phyloP scores from a whole-genome alignment of 2,888 invertebrate genomes.

The Sesamia inferens region DNA sequence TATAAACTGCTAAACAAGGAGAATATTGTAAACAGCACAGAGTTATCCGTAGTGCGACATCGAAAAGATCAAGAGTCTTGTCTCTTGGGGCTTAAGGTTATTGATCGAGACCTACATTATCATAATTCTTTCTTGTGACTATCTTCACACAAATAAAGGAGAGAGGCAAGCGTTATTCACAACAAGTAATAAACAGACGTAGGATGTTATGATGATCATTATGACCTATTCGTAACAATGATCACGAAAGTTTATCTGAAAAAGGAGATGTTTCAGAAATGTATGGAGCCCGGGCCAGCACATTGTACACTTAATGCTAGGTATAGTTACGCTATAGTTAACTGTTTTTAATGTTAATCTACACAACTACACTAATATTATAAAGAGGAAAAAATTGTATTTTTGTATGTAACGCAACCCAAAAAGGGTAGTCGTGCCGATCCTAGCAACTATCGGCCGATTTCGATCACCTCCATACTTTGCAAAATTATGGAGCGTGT shows the following conservation, averaged over 20 bases:
- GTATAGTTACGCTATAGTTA: too few species aligned
- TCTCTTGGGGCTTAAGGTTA: neutral
- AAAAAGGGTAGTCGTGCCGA: too few species aligned
- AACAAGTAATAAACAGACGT: neutral
- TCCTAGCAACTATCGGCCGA: too few species aligned
- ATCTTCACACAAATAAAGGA: constrained; percentile 1
- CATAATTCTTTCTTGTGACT: constrained; percentile 5
- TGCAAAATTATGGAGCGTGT: too few species aligned
- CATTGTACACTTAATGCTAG: too few species aligned
- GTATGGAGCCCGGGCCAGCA: too few species aligned
- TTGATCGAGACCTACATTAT: constrained; percentile 18
- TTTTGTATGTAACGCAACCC: too few species aligned
- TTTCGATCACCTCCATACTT: too few species aligned
- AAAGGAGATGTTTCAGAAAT: too few species aligned
- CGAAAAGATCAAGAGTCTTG: neutral
- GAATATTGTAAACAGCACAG: constrained; percentile 7
- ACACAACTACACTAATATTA: too few species aligned
- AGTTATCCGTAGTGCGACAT: neutral
- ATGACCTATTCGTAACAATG: neutral
- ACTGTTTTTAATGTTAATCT: too few species aligned
- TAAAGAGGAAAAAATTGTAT: too few species aligned
- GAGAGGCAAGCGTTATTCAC: neutral
- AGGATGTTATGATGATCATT: neutral
- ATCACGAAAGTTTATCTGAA: neutral
- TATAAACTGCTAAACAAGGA: constrained; percentile 22